Evolutionary conservation across 1,140 invertebrate species (phyloP).

Genomic region (Protaetia brevitarsis): DNA sequence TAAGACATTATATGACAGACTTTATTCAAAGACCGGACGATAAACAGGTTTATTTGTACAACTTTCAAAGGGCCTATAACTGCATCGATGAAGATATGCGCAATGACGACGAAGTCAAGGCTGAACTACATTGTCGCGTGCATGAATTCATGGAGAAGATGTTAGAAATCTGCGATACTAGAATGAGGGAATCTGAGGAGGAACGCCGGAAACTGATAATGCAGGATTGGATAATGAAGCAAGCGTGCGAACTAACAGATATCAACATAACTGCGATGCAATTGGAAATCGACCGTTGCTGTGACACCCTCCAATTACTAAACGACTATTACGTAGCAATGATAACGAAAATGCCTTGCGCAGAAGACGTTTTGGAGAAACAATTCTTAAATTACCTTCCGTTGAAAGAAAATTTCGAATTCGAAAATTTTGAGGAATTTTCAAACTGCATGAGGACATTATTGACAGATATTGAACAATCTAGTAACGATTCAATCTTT

Average conservation of each 20-base stretch:
- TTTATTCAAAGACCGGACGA: slow-evolving; percentile 53
- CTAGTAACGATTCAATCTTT: background rate
- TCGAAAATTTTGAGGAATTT: background rate
- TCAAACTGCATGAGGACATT: background rate
- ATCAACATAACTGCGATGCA: slow-evolving; percentile 55
- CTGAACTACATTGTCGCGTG: slow-evolving; percentile 49
- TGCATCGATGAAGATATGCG: slow-evolving; percentile 55
- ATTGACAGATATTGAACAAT: background rate
- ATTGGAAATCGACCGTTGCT: slow-evolving; percentile 56
- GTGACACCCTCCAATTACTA: slow-evolving; percentile 52
- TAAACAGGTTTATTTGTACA: slow-evolving; percentile 53
- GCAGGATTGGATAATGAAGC: slow-evolving; percentile 53
- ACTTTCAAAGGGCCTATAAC: slow-evolving; percentile 58
- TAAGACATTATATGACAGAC: slow-evolving; percentile 52
- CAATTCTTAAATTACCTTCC: background rate
- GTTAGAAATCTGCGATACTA: slow-evolving; percentile 54
- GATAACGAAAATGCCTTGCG: slow-evolving; percentile 41
- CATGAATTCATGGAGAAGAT: slow-evolving; percentile 47
- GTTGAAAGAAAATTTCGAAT: slow-evolving; percentile 9
- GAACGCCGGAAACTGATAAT: slow-evolving; percentile 51
- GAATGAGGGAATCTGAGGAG: slow-evolving; percentile 52
- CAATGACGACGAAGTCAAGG: slow-evolving; percentile 50
- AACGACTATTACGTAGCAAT: slow-evolving; percentile 57
- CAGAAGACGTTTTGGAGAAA: slow-evolving; percentile 3
- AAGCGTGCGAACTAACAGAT: slow-evolving; percentile 53